Base-by-base conservation (phyloP, 1,140 invertebrate species). In the Bemisia tabaci region DNA sequence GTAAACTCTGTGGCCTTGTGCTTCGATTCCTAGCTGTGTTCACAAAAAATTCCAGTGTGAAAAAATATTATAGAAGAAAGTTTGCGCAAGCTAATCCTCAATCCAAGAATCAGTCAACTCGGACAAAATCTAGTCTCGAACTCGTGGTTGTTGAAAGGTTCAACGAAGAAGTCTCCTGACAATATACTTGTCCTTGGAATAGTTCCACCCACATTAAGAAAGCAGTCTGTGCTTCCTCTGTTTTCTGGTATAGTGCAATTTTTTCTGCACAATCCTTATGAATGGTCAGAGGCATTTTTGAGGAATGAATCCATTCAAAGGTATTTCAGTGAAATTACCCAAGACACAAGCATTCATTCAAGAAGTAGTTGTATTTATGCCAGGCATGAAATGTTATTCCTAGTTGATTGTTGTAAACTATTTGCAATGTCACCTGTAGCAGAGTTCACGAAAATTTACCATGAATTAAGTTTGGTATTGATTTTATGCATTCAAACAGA, bases 141-240 rank as follows among this genome's bases (percentile, higher is more conserved):
- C 61, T 73, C 70, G 2, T 73, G 72, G 72, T 60, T 72, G 23
- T 60, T 73, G 12, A 60, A 66, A 48, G 68, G 65, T n/a, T 64
- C 66, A 33, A 60, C 22, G 39, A 63, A 63, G 21, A 63, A 66
- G 26, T 62, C 61, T 26, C 69, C 69, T 61, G 72, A 73, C 27
- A 71, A 70, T 65, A 63, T 73, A 27, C 70, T 70, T 27, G 68
- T 66, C 58, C 61, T 73, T n/a, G 69, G 70, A 22, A 67, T 68
- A 22, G 39, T 72, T 23, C 67, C 70, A 61, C 68, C 69, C 2
- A 68, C 66, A 25, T 23, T 73, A 23, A 39, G 64, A 62, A 64
- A 69, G 39, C 22, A 68, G 59, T 68, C 70, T 33, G 33, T 68
- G 22, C 66, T 72, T n/a, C 70, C 72, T 33, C 61, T 73, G n/a